Evolutionary conservation across 2,888 invertebrate genomes (phyloP), one percentile per base, ranked within the genome.

Genomic region (Lasioglossum zephyrum): DNA sequence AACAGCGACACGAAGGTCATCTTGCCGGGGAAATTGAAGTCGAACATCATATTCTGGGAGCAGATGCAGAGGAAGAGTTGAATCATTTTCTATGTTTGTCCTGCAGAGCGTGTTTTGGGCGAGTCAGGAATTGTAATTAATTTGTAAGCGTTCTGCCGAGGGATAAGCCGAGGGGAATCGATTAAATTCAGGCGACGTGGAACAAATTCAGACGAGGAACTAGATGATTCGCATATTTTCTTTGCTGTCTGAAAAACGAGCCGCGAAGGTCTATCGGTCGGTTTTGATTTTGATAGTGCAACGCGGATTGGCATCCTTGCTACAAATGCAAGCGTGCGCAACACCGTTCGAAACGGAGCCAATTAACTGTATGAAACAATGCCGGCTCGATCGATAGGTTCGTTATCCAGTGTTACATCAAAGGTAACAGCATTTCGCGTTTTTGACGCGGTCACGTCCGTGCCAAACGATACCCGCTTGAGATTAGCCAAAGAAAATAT

Each of bases 31-130:
- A 94, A 93, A 86, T 84, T 95, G 22, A 93, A 93, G 57, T 94
- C 94, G 76, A 94, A 94, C 81, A 94, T 95, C 73, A 91, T 93
- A 87, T 95, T 95, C 87, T 95, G 95, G 95, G 95, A 95, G 81
- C 90, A 94, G 83, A 87, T 95, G 82, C 93, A 94, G 66, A 92
- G 84, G 66, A 92, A 88, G 79, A 91, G 84, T 76, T 94, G 86
- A 85, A 73, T 63, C 18, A 9, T 22, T 73, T 0, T 22, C 22
- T 39, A 63, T 57, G 5, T 70, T n/a, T 41, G 16, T 72, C 39
- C n/a, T 3, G 13, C 13, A 6, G 44, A n/a, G 26, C n/a, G 44
- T 47, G n/a, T 44, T 16, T n/a, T 31, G 5, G 13, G 47, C 44
- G 3, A 9, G 11, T 4, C 26, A 44, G 18, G 44, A 72, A 72